These are phyloP conservation scores for Psilopsiagon aurifrons DNA, from an alignment of 2,113 vertebrate species.

Conservation along the genomic window DNA sequence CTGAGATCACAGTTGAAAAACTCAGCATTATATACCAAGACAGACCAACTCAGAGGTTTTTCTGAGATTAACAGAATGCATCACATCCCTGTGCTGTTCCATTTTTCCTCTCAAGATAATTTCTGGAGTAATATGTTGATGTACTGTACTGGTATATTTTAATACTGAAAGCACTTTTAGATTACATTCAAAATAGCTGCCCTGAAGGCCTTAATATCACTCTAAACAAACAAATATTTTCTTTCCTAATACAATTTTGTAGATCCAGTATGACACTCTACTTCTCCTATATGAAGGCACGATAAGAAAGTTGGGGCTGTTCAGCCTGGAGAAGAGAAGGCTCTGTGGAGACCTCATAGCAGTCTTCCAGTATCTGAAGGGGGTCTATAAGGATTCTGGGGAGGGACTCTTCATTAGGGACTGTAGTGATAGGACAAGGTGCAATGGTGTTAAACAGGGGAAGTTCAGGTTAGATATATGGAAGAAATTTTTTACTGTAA, in stretches of 20 bases:
- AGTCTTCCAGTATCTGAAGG: neutral
- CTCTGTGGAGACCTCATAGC: neutral
- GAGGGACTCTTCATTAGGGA: neutral
- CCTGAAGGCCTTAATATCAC: neutral
- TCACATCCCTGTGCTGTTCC: neutral
- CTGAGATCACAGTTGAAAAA: neutral
- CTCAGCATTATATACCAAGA: neutral
- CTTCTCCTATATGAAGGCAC: neutral
- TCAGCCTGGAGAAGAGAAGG: neutral
- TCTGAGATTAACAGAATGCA: neutral
- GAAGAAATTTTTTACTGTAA: neutral
- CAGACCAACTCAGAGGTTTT: neutral
- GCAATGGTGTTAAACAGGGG: neutral
- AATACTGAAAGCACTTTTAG: neutral
- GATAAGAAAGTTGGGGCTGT: neutral
- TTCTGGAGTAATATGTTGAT: neutral
- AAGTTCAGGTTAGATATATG: neutral
- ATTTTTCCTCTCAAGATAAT: neutral
- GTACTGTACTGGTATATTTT: neutral
- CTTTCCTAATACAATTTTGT: neutral
- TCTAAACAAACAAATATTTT: neutral
- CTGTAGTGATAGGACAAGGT: neutral
- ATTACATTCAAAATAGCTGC: neutral
- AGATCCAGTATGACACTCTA: neutral
- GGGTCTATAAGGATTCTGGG: neutral